These are phyloP conservation scores for Datnioides undecimradiatus DNA, from an alignment of 2,113 vertebrate species.

Conservation along the genomic window DNA sequence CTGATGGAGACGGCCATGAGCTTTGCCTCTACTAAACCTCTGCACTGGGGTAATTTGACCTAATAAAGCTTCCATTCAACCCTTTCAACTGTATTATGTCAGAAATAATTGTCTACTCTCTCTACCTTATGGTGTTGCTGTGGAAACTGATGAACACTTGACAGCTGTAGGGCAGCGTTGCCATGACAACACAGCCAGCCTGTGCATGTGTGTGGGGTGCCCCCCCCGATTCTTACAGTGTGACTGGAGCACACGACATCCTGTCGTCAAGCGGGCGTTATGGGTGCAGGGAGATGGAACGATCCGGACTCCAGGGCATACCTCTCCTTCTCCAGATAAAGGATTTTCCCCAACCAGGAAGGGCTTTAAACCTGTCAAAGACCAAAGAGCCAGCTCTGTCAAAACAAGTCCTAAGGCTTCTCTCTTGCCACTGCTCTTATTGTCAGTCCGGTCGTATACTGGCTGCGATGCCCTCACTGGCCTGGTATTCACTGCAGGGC, in stretches of 20 bases:
- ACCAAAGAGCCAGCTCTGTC: conserved; percentile 65
- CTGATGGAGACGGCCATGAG: conserved; percentile 31
- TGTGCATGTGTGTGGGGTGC: background rate
- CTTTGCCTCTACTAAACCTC: conserved; percentile 48
- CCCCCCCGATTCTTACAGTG: conserved; percentile 6
- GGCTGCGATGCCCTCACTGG: conserved; percentile 4
- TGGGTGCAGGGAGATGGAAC: conserved; percentile 60
- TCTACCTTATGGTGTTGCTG: conserved; percentile 80
- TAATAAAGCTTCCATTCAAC: conserved; percentile 71
- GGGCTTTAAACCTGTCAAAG: conserved; percentile 64
- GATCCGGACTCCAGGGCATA: conserved; percentile 57
- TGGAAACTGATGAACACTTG: conserved; percentile 85
- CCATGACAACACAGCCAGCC: conserved; percentile 76
- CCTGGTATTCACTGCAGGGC: conserved; percentile 5
- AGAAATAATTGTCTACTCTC: conserved; percentile 78
- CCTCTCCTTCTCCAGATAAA: conserved; percentile 51
- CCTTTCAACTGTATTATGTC: conserved; percentile 77
- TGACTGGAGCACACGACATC: conserved; percentile 44
- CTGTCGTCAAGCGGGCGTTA: conserved; percentile 63
- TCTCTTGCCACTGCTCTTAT: conserved; percentile 32
- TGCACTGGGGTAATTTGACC: conserved; percentile 64
- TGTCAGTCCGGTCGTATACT: conserved; percentile 52
- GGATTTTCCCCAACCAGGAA: conserved; percentile 55
- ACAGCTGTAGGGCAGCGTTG: conserved; percentile 80
- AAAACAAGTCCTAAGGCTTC: conserved; percentile 58